Evolutionary conservation across 2,113 vertebrate genomes (phyloP), one percentile per base, ranked within the genome.

Genomic region (Axis porcinus): DNA sequence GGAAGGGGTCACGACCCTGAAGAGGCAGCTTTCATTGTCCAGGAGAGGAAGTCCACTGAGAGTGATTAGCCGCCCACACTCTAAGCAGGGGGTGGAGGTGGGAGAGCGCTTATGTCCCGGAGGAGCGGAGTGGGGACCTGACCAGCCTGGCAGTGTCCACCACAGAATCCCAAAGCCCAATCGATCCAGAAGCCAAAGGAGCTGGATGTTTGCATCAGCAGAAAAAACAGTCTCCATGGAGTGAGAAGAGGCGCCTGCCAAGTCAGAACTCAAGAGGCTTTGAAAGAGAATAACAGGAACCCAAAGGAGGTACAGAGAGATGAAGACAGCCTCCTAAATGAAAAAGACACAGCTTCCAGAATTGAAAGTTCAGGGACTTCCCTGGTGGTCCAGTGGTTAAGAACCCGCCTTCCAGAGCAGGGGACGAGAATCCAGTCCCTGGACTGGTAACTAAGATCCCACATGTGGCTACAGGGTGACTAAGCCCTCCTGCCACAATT

Each of bases 101-200:
- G 1, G 28, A 27, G n/a, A 50, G 14, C 5, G 50, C 58, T 33
- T 58, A 14, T 0, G 15, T 50, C 50, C 54, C 2, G 1, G 19
- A 47, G 50, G 36, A 19, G 2, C 45, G 27, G 19, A 60, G 36
- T 16, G 50, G 50, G 7, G 57, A 40, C 19, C 70, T 25, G 15
- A 14, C 36, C 13, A 78, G 28, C 40, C 52, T 5, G 12, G 30
- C 43, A 0, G 27, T 1, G n/a, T 28, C n/a, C 57, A 40, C 28
- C 7, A 5, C 27, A 30, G 54, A 62, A 15, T 28, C 43, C 57
- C 58, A 12, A 21, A 60, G 15, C 30, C 70, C 14, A 16, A 15
- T 19, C 2, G 0, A 8, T 3, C 21, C 33, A n/a, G 81, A 45
- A 85, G 55, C 89, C 85, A 76, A 57, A 28, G 30, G 43, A 57